Base-by-base conservation (phyloP, 2,113 vertebrate genomes). In the Macquaria ambigua region DNA sequence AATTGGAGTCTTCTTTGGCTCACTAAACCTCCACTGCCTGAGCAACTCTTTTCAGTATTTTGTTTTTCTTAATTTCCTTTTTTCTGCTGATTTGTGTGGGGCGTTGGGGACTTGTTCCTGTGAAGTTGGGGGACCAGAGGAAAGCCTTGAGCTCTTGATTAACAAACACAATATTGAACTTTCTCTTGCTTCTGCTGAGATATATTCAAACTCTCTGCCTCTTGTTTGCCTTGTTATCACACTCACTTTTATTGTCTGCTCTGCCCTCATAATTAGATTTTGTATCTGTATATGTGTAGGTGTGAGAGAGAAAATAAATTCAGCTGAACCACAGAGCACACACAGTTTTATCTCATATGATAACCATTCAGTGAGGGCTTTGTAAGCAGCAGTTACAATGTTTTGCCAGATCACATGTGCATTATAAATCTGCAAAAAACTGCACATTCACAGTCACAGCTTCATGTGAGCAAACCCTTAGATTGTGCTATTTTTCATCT, bases 161-260 rank as follows among this genome's bases (percentile, higher is more conserved):
- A 90, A 85, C 76, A 85, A 87, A 86, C 70, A 82, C 82, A 85
- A 63, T 82, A 85, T 79, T 85, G 46, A 78, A 81, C 61, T 69
- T 85, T 89, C 58, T 78, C 37, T 76, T 67, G 34, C 52, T 83
- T 73, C 58, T 63, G 20, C 61, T 41, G 52, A 66, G 28, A 83
- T 80, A 71, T 68, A 76, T 69, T 71, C 16, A 77, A 77, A 75
- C 34, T 76, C 50, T 61, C 28, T 70, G 46, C 10, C 31, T 66
- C 6, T 76, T 63, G 52, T 64, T 71, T 83, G 39, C 83, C 41
- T 72, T 61, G 12, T 79, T 83, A 15, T 82, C 72, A 79, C 66
- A 69, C 72, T 4, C 39, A 28, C 41, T 58, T 80, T 74, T 61
- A 62, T 85, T 82, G 74, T 84, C 34, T 74, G 66, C 55, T 70